phyloP scores from a whole-genome alignment of 53 echinoderm and acorn worm species.

The Patiria pectinifera region DNA sequence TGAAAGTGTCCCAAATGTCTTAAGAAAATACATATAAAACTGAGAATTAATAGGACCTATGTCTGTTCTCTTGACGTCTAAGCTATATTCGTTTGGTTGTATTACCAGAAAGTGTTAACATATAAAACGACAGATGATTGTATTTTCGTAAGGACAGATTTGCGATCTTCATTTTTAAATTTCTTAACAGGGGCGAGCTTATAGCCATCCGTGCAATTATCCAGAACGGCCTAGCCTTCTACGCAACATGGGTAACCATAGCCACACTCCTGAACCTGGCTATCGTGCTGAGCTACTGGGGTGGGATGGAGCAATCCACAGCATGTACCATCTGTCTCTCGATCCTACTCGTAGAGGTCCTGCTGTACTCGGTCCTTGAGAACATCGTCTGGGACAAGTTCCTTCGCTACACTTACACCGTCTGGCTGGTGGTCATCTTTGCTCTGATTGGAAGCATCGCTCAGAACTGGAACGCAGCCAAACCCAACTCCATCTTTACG shows the following conservation, averaged over 20 bases:
- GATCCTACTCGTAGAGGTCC: constrained; percentile 54
- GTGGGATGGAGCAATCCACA: constrained; percentile 31
- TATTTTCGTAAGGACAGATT: no score
- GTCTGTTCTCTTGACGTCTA: no score
- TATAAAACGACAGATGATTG: no score
- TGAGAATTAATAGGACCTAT: no score
- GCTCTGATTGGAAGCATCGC: constrained; percentile 67
- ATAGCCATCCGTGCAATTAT: constrained; percentile 69
- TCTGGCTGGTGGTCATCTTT: constrained; percentile 65
- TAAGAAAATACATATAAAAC: no score
- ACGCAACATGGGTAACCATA: constrained; percentile 85
- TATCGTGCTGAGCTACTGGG: constrained; percentile 73
- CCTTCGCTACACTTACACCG: constrained; percentile 73
- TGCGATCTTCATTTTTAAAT: no score
- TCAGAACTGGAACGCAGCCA: constrained; percentile 62
- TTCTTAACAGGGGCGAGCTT: constrained; percentile 63
- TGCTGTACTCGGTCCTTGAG: constrained; percentile 66
- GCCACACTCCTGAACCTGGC: constrained; percentile 84
- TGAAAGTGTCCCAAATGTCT: no score
- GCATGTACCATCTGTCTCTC: constrained; percentile 64
- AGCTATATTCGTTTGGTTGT: no score
- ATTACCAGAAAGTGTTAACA: no score
- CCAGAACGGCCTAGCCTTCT: constrained; percentile 84
- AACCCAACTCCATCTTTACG: constrained; percentile 67
- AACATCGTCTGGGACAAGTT: constrained; percentile 65